phyloP scores from a whole-genome alignment of 2,888 invertebrate species.

The Yponomeuta sedellus region DNA sequence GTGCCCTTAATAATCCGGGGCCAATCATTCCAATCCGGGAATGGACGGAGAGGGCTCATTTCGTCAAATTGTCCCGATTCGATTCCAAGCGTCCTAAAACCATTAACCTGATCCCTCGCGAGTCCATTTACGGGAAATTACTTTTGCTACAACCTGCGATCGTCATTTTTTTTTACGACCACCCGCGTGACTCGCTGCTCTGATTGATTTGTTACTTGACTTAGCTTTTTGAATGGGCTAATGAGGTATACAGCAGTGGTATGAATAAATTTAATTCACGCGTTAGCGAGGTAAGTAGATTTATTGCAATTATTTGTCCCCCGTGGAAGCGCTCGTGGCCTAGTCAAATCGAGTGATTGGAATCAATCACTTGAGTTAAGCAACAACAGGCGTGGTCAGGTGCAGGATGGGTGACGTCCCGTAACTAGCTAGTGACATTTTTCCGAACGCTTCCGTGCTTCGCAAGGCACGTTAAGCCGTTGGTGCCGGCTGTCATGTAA shows the following conservation, averaged over 20 bases:
- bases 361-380: no score
- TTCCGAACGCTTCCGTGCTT: no score
- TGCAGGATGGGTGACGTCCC: no score
- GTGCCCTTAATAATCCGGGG: constrained; percentile 7
- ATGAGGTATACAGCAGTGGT: background rate
- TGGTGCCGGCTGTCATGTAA: no score
- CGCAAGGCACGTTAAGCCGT: no score
- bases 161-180: constrained; percentile 10
- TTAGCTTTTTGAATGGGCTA: background rate
- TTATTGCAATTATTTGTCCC: no score
- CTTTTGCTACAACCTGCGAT: constrained; percentile 29
- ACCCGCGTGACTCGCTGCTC: background rate
- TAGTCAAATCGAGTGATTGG: no score
- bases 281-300: no score
- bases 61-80: constrained; percentile 31
- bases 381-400: no score
- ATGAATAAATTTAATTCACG: no score
- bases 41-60: constrained; percentile 18
- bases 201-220: constrained; percentile 3
- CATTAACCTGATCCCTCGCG: constrained; percentile 33
- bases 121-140: constrained; percentile 41
- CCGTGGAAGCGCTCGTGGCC: no score
- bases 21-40: constrained; percentile 10
- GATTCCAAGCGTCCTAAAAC: constrained; percentile 28
- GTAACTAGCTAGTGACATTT: no score